A percentile compares a stretch with the other conserved stretches of the same genome.
These are phyloP conservation scores for Carposina sasakii DNA, from an alignment of 1,140 invertebrate genomes.

Conservation along the genomic window DNA sequence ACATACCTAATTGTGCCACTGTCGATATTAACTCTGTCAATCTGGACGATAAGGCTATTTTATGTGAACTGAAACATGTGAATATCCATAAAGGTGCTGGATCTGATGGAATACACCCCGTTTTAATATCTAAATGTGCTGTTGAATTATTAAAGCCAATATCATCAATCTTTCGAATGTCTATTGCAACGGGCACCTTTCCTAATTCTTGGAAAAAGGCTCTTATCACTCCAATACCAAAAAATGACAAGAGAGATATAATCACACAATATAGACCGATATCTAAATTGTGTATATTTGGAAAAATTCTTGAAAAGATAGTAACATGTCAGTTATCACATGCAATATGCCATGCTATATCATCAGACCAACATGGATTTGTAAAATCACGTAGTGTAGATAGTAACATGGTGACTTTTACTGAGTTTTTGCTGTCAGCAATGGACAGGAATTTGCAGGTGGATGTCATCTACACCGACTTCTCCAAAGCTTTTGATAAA, in stretches of 20 bases:
- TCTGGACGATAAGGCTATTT: neutral
- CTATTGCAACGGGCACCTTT: conserved; percentile 2
- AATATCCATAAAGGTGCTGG: conserved; percentile 13
- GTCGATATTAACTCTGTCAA: neutral
- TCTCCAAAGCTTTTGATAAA: conserved; percentile 39
- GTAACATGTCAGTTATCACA: conserved; percentile 12
- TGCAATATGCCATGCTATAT: neutral
- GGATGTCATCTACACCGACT: conserved; percentile 37
- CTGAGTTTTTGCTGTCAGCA: conserved; percentile 17
- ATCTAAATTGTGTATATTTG: conserved; percentile 27
- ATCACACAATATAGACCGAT: conserved; percentile 32
- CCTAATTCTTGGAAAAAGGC: conserved; percentile 17
- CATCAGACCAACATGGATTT: neutral
- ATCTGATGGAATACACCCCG: conserved; percentile 5
- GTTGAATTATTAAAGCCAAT: conserved; percentile 1
- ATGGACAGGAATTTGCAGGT: conserved; percentile 28
- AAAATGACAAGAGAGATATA: conserved; percentile 5
- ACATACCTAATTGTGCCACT: neutral
- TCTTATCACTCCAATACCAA: conserved; percentile 21
- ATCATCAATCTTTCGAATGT: neutral
- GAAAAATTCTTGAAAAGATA: conserved; percentile 33
- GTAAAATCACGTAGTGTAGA: neutral
- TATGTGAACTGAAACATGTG: conserved; percentile 2
- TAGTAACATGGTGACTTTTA: conserved; percentile 17
- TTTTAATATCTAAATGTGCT: neutral